phyloP scores from a whole-genome alignment of 2,888 invertebrate genomes.

The Erpobdella octoculata region DNA sequence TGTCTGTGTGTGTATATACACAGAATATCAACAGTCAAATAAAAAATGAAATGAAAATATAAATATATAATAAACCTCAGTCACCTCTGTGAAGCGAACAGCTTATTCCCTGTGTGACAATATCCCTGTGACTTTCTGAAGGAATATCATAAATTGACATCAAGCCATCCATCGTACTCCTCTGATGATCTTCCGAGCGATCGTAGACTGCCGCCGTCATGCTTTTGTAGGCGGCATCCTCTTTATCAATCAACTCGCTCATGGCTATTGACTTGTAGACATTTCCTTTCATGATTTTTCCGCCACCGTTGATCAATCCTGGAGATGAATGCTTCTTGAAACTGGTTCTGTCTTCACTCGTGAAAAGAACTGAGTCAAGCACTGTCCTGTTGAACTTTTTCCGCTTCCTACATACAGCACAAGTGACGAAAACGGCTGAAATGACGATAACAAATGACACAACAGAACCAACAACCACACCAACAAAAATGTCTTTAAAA shows the following conservation, averaged over 20 bases:
- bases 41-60: too few species aligned
- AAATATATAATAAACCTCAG: too few species aligned
- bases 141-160: conserved; percentile 21
- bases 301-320: neutral
- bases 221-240: neutral
- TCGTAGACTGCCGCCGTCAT: neutral
- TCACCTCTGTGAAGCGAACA: neutral
- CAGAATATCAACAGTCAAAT: too few species aligned
- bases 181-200: neutral
- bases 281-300: conserved; percentile 22
- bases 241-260: conserved; percentile 23
- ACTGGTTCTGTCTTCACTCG: neutral
- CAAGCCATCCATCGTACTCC: neutral
- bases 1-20: too few species aligned
- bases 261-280: conserved; percentile 29
- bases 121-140: neutral
- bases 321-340: conserved; percentile 7
- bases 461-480: conserved; percentile 14
- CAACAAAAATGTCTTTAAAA: conserved; percentile 1
- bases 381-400: conserved; percentile 20
- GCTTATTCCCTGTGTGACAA: neutral
- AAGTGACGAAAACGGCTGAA: neutral
- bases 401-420: neutral
- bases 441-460: conserved; percentile 7
- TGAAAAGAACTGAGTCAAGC: conserved; percentile 14